phyloP scores from a whole-genome alignment of 1,140 invertebrate species.

The Zaprionus inermis region DNA sequence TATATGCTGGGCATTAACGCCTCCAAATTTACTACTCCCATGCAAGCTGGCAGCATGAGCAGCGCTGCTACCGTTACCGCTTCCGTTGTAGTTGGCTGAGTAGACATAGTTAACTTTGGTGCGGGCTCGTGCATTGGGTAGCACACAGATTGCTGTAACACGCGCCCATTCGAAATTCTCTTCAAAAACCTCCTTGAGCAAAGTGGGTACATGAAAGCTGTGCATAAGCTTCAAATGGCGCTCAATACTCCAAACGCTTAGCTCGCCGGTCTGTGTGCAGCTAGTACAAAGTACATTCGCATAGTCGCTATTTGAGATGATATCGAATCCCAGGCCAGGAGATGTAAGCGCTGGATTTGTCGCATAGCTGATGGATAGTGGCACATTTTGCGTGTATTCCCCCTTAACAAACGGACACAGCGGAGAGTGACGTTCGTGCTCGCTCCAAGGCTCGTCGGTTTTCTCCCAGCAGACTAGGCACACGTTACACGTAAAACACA shows the following conservation, averaged over 20 bases:
- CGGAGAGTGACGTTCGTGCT: conserved; percentile 96
- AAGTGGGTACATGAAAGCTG: conserved; percentile 66
- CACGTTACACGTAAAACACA: conserved; percentile 97
- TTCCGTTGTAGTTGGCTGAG: conserved; percentile 55
- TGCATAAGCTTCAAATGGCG: conserved; percentile 87
- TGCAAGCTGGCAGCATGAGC: conserved; percentile 35
- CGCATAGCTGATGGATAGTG: conserved; percentile 94
- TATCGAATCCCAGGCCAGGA: conserved; percentile 83
- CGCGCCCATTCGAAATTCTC: conserved; percentile 74
- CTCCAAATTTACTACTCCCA: conserved; percentile 51
- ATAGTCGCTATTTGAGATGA: conserved; percentile 86
- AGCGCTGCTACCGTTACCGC: conserved; percentile 29
- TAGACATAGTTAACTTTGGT: conserved; percentile 76
- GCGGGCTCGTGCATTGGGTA: conserved; percentile 73
- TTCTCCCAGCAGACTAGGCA: conserved; percentile 98
- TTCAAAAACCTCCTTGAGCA: conserved; percentile 77
- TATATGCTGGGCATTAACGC: conserved; percentile 66
- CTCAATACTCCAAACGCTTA: conserved; percentile 90
- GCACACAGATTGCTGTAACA: conserved; percentile 77
- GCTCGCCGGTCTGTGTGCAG: conserved; percentile 85
- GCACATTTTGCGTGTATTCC: conserved; percentile 97
- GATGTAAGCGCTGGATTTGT: conserved; percentile 91
- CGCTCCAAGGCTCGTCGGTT: conserved; percentile 97
- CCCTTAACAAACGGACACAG: conserved; percentile 96
- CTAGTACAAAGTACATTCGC: conserved; percentile 90